Evolutionary conservation across 2,888 invertebrate genomes (phyloP).

Genomic region (Ectemnius lituratus): DNA sequence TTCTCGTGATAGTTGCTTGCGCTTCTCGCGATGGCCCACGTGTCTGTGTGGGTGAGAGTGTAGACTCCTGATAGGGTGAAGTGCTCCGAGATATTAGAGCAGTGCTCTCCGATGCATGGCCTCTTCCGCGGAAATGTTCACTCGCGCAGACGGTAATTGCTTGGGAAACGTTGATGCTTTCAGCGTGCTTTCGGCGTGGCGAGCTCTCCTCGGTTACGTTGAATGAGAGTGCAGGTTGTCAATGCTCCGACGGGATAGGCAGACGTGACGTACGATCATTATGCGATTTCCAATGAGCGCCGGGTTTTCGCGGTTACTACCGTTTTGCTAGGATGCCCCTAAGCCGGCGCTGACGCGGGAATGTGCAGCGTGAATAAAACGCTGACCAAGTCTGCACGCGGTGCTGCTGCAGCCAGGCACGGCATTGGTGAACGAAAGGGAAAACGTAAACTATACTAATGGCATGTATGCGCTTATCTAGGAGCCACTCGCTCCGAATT

Average conservation of each 20-base stretch:
- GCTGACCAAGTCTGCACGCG: conserved; percentile 29
- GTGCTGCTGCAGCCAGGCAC: conserved; percentile 46
- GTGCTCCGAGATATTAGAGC: too few species aligned
- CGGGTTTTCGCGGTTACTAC: too few species aligned
- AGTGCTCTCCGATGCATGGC: too few species aligned
- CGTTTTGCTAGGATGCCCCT: background rate
- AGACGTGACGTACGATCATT: too few species aligned
- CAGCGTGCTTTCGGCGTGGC: background rate
- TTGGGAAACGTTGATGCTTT: too few species aligned
- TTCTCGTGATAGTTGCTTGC: too few species aligned
- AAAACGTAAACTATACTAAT: conserved; percentile 59
- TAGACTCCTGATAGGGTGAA: background rate
- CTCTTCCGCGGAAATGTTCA: too few species aligned
- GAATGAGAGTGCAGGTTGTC: too few species aligned
- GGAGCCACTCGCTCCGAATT: background rate
- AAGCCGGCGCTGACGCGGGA: background rate
- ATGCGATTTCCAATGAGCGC: too few species aligned
- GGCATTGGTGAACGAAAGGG: conserved; percentile 70
- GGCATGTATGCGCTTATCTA: conserved; percentile 25
- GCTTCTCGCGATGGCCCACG: background rate
- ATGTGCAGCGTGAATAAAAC: background rate
- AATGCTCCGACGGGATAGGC: too few species aligned
- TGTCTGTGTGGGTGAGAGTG: conserved; percentile 6
- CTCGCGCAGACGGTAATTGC: too few species aligned
- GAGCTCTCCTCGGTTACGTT: background rate